Evolutionary conservation across 2,113 vertebrate genomes (phyloP), one percentile per base, ranked within the genome.

Genomic region (Pao palembangensis): DNA sequence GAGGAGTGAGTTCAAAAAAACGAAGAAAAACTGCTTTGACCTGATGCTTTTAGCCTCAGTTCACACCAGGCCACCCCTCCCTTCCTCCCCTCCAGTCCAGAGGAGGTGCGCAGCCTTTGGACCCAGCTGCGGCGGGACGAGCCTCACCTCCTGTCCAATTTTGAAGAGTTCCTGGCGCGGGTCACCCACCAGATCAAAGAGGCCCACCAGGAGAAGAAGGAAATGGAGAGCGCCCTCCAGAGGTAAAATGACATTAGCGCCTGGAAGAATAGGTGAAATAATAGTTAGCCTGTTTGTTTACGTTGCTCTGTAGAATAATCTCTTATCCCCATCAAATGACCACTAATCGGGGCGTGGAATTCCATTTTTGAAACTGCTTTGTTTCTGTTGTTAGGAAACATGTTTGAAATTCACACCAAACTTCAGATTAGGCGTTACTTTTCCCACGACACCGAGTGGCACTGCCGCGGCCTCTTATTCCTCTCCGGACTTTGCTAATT

Each of bases 1-100:
- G 90, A 96, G 78, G 94, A 96, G 96, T 98, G 84, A 94, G 95
- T 92, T 19, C 44, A n/a, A n/a, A n/a, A n/a, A 46, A 46, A n/a
- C 15, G 21, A 6, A n/a, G 44, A 12, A n/a, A n/a, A 38, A 4
- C 44, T 7, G 5, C 44, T 2, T 4, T 16, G 6, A 3, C 20
- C 3, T 5, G 49, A n/a, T 19, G 47, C 43, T 49, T 3, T 49
- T 1, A 20, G 15, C n/a, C 47, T 20, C 25, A 43, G 14, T 43
- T 43, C 11, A 43, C 11, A 11, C 41, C 14, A 43, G 5, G 11
- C 1, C 51, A 3, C 31, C 4, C 10, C 10, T 49, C 5, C 51
- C 15, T 54, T 5, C 18, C 11, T 46, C 71, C n/a, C 19, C 72
- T 66, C 18, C 82, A 97, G 95, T 46, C 91, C 94, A 51, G 88